Conservation (phyloP, 1,140 invertebrate genomes). For the Dermatophagoides farinae region DNA sequence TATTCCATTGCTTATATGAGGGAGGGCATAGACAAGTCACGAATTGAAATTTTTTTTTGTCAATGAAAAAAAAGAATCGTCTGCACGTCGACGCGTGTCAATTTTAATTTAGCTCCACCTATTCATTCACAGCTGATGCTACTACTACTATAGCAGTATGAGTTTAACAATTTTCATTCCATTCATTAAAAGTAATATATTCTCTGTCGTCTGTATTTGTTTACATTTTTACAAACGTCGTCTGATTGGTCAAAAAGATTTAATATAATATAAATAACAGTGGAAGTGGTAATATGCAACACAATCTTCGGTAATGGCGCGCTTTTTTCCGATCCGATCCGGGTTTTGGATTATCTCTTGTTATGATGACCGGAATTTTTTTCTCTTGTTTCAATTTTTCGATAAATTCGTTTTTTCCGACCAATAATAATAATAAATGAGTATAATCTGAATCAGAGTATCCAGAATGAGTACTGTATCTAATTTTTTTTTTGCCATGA, state of each 20-base stretch:
- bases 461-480: no score
- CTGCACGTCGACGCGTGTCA: not conserved
- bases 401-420: no score
- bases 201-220: conserved; percentile 5
- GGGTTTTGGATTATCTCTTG: no score
- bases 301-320: not conserved
- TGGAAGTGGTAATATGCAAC: not conserved
- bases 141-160: no score
- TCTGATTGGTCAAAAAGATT: not conserved
- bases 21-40: not conserved
- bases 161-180: no score
- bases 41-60: not conserved
- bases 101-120: conserved; percentile 1
- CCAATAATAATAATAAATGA: no score
- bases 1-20: no score
- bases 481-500: no score
- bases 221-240: not conserved
- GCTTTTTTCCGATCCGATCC: not conserved
- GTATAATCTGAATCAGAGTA: no score
- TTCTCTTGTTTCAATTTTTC: no score
- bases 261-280: not conserved
- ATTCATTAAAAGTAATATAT: no score
- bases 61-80: not conserved
- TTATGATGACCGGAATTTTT: no score
- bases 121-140: not conserved